These are phyloP conservation scores for Sapajus apella DNA, from an alignment of 2,113 vertebrate genomes.

Conservation along the genomic window DNA sequence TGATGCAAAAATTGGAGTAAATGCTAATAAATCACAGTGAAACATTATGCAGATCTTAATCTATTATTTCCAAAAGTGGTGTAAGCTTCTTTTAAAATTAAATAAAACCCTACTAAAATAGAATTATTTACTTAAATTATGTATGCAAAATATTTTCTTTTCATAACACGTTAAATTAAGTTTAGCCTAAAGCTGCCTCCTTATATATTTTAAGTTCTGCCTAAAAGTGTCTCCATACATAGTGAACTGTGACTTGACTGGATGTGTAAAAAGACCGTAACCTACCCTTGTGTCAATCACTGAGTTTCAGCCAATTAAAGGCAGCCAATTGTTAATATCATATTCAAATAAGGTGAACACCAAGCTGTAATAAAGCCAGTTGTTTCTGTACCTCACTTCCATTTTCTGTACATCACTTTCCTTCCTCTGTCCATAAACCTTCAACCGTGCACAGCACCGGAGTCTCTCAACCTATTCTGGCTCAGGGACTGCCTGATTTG, in stretches of 20 bases:
- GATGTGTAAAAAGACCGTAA: not conserved
- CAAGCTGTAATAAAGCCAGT: not conserved
- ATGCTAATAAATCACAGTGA: slow-evolving; percentile 29
- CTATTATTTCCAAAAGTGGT: slow-evolving; percentile 21
- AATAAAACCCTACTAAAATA: not conserved
- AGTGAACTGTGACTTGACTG: not conserved
- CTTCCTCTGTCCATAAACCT: not conserved
- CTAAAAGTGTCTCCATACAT: not conserved
- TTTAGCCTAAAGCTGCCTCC: not conserved
- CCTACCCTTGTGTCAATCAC: not conserved
- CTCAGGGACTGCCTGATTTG: not conserved
- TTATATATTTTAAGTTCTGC: not conserved
- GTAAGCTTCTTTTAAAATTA: slow-evolving; percentile 18
- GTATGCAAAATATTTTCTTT: slow-evolving; percentile 44
- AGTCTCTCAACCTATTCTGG: not conserved
- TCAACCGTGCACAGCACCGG: not conserved
- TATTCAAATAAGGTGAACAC: not conserved
- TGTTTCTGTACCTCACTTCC: not conserved
- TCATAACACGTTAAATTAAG: not conserved
- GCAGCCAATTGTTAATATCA: not conserved
- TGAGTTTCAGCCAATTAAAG: not conserved
- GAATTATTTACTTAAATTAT: slow-evolving; percentile 19
- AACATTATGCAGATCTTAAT: not conserved
- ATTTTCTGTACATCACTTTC: not conserved
- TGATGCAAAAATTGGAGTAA: not conserved